Conservation (phyloP, 2,888 invertebrate species). For the Tanaodytes sp. region DNA sequence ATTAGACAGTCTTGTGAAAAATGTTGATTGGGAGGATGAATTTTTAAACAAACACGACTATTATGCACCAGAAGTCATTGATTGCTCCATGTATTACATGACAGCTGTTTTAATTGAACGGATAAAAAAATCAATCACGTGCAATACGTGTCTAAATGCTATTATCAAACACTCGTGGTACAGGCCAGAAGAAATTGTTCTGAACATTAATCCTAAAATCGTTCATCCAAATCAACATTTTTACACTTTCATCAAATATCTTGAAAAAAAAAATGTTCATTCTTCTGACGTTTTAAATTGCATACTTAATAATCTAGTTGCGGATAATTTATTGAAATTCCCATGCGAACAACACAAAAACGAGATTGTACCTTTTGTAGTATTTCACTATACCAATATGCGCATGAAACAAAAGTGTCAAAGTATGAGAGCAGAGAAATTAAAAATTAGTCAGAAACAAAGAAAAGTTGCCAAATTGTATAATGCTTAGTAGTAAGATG, state of each 20-base stretch:
- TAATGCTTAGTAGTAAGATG: no score
- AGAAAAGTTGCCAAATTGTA: slow-evolving; percentile 13
- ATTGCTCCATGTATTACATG: slow-evolving; percentile 16
- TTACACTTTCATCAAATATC: slow-evolving; percentile 10
- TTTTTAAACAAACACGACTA: slow-evolving; percentile 14
- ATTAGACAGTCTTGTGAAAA: not conserved
- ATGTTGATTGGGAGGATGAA: slow-evolving; percentile 11
- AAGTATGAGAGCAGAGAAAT: not conserved
- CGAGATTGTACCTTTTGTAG: slow-evolving; percentile 13
- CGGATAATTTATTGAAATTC: slow-evolving; percentile 12
- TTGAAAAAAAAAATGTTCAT: slow-evolving; percentile 1
- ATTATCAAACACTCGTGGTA: slow-evolving; percentile 7
- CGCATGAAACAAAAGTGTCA: slow-evolving; percentile 14
- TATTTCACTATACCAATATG: slow-evolving; percentile 6
- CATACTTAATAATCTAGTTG: slow-evolving; percentile 3
- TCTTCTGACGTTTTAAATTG: not conserved
- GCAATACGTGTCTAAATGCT: not conserved
- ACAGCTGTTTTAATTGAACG: slow-evolving; percentile 6
- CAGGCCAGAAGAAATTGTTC: not conserved
- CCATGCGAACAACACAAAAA: slow-evolving; percentile 15
- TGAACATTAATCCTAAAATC: not conserved
- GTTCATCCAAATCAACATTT: slow-evolving; percentile 9
- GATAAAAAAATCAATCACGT: not conserved
- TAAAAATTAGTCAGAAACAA: slow-evolving; percentile 4
- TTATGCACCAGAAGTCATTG: not conserved